Evolutionary conservation across 53 echinoderm and acorn worm genomes (phyloP), one percentile per base, ranked within the genome.

Genomic region (Antedon mediterranea): DNA sequence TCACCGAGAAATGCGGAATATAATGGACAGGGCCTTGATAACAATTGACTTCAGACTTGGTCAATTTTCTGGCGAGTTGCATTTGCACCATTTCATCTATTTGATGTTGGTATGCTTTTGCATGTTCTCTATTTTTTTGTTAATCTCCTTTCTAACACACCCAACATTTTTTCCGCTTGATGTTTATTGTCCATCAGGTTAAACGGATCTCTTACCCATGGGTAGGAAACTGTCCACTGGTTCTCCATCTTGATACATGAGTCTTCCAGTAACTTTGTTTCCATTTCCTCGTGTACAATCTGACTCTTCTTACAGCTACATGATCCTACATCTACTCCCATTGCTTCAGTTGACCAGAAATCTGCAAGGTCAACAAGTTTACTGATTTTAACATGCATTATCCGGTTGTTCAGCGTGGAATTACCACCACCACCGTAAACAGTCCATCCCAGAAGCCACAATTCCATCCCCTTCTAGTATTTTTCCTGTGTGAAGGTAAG

Each of bases 341-440:
- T 82, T 29, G n/a, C 82, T 70, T 82, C 82, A 11, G 75, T 75
- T 28, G 82, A 73, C 82, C 82, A 82, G 76, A 82, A 82, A 33
- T 82, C 76, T 34, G 33, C 76, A 30, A 82, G 32, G 71, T 82
- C 76, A 14, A 83, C 78, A 57, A 83, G 77, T 31, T 77, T 77
- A 4, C 3, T 71, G 15, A 83, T 32, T 31, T 76, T 77, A 28
- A 83, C 78, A 27, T 77, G 70, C 29, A 77, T 34, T 13, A 83
- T 84, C 15, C 28, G 41, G 43, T 71, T 34, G 30, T 30, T 31
- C 9, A 28, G 44, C 28, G n/a, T n/a, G n/a, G n/a, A n/a, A n/a
- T n/a, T n/a, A n/a, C n/a, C n/a, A n/a, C n/a, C n/a, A n/a, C n/a
- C n/a, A n/a, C n/a, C n/a, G n/a, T n/a, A n/a, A n/a, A n/a, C n/a